These are phyloP conservation scores for Prosapia bicincta DNA, from an alignment of 2,888 invertebrate species.

Conservation along the genomic window DNA sequence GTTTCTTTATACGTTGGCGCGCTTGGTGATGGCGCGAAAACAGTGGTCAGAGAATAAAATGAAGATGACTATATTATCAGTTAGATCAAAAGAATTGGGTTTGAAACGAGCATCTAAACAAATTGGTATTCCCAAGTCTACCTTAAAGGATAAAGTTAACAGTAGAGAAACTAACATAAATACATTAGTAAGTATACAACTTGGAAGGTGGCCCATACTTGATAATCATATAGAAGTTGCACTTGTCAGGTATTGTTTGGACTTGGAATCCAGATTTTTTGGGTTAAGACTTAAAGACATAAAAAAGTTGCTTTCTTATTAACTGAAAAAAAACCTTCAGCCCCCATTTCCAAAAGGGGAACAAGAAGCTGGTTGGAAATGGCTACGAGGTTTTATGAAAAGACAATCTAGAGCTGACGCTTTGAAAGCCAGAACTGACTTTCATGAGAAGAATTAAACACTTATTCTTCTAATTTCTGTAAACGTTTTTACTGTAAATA, in stretches of 20 bases:
- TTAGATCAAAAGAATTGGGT: too few species aligned
- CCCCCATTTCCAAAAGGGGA: too few species aligned
- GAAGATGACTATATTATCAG: too few species aligned
- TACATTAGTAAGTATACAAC: neutral
- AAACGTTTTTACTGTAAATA: neutral
- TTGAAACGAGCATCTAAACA: neutral
- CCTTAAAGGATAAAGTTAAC: slow-evolving; percentile 10
- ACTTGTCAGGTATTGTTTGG: neutral
- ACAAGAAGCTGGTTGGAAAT: too few species aligned
- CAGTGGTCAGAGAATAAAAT: too few species aligned
- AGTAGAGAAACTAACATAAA: neutral
- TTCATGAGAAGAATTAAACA: slow-evolving; percentile 9
- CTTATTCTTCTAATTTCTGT: neutral
- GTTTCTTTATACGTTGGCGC: too few species aligned
- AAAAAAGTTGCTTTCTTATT: too few species aligned
- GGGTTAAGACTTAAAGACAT: too few species aligned
- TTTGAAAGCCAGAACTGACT: slow-evolving; percentile 6
- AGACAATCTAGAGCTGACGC: too few species aligned
- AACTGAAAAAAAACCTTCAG: too few species aligned
- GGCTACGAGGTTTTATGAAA: too few species aligned
- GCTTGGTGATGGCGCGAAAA: too few species aligned
- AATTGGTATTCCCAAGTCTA: neutral
- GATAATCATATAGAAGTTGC: neutral
- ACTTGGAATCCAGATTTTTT: neutral
- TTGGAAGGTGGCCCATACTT: neutral